Conservation (phyloP, 2,113 vertebrate genomes). For the Okapia johnstoni region DNA sequence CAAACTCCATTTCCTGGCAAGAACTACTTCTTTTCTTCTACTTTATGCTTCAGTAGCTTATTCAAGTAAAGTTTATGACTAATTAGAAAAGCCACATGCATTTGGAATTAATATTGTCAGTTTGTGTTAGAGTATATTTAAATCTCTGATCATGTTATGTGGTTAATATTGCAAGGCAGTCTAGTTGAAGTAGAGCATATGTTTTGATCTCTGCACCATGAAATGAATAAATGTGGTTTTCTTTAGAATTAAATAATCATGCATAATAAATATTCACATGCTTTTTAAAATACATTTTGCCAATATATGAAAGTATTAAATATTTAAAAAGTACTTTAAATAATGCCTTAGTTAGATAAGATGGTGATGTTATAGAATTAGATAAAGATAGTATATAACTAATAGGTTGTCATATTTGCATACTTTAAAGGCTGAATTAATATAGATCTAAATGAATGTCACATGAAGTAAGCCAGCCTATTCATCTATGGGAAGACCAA, state of each 20-base stretch:
- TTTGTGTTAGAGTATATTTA: slow-evolving; percentile 27
- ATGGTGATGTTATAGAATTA: neutral
- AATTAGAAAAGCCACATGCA: slow-evolving; percentile 40
- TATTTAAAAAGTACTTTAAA: neutral
- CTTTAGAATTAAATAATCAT: neutral
- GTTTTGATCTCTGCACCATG: neutral
- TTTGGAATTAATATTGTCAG: slow-evolving; percentile 44
- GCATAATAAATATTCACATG: neutral
- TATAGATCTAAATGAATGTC: neutral
- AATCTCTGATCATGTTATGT: slow-evolving; percentile 8
- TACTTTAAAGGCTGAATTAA: neutral
- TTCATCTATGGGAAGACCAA: neutral
- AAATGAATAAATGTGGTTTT: neutral
- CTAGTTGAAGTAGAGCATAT: neutral
- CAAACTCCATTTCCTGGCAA: slow-evolving; percentile 27
- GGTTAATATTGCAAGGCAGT: neutral
- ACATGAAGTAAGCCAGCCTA: neutral
- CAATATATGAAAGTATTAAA: neutral
- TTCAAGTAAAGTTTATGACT: slow-evolving; percentile 18
- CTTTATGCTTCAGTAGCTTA: neutral
- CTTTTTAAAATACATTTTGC: neutral
- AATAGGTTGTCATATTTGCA: neutral
- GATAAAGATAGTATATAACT: neutral
- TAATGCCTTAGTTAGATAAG: neutral
- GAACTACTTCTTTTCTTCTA: slow-evolving; percentile 8